phyloP scores from a whole-genome alignment of 1,140 invertebrate genomes.

The Drosophila arizonae region DNA sequence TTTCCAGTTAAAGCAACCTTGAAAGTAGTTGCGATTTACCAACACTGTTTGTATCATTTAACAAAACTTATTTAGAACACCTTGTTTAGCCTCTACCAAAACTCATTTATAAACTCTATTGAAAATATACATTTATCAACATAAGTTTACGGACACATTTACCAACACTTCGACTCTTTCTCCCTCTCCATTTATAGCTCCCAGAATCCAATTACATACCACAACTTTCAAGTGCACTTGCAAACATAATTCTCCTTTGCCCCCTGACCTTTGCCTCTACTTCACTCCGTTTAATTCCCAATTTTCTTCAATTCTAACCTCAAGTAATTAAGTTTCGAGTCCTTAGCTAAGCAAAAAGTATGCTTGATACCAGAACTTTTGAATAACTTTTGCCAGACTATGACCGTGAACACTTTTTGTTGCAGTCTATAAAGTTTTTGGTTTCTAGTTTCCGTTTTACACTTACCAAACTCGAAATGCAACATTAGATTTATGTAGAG shows the following conservation, averaged over 20 bases:
- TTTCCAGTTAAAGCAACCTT: no score
- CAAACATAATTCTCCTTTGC: no score
- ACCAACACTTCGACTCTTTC: background rate
- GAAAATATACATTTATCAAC: no score
- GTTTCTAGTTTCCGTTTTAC: constrained; percentile 34
- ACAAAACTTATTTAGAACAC: no score
- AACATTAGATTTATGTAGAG: constrained; percentile 21
- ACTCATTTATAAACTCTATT: no score
- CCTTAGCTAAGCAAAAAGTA: constrained; percentile 3
- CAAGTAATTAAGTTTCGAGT: constrained; percentile 26
- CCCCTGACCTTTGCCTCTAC: no score
- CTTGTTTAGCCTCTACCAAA: no score
- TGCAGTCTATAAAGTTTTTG: constrained; percentile 27
- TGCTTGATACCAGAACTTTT: constrained; percentile 15
- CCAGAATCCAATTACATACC: background rate
- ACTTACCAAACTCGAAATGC: constrained; percentile 15
- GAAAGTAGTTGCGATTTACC: no score
- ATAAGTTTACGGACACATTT: background rate
- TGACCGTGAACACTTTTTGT: background rate
- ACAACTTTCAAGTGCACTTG: no score
- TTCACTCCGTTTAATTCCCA: background rate
- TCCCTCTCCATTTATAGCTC: background rate
- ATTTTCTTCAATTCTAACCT: constrained; percentile 2
- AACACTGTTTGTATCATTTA: no score
- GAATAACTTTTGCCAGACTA: constrained; percentile 3